Evolutionary conservation across 2,797 vertebrate genomes (phyloP).

Genomic region (Ciconia nigra): DNA sequence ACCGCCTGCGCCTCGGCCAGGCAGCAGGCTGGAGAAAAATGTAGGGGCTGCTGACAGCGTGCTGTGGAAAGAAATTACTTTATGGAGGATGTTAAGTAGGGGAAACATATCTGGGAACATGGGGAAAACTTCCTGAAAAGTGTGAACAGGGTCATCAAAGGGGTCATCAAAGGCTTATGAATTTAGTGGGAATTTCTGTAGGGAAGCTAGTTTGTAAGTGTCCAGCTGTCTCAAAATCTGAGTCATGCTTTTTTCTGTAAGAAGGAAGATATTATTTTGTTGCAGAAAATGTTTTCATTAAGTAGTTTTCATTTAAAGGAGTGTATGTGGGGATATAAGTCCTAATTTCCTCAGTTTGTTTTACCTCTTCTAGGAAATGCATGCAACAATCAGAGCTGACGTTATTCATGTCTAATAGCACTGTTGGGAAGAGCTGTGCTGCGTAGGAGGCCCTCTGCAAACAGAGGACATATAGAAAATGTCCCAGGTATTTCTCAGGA

Average conservation of each 20-base stretch:
- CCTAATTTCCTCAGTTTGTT: neutral
- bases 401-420: neutral
- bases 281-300: neutral
- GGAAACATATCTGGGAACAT: neutral
- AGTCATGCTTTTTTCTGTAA: neutral
- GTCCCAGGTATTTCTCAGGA: neutral
- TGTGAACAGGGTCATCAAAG: neutral
- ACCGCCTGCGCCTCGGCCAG: neutral
- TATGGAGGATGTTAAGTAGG: neutral
- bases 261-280: neutral
- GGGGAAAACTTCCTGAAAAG: neutral
- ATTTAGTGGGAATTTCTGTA: neutral
- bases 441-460: neutral
- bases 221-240: neutral
- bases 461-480: neutral
- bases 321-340: accelerated
- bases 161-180: neutral
- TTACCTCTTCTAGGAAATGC: neutral
- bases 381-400: neutral
- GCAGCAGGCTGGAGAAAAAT: neutral
- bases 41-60: neutral
- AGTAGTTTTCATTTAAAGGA: neutral
- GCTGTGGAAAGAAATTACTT: neutral
- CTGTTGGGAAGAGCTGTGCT: neutral
- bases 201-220: neutral